Percentiles rank a stretch among this genome's conserved stretches.
These are phyloP conservation scores for Bilobella aurantiaca DNA, from an alignment of 1,140 invertebrate species.

Conservation along the genomic window DNA sequence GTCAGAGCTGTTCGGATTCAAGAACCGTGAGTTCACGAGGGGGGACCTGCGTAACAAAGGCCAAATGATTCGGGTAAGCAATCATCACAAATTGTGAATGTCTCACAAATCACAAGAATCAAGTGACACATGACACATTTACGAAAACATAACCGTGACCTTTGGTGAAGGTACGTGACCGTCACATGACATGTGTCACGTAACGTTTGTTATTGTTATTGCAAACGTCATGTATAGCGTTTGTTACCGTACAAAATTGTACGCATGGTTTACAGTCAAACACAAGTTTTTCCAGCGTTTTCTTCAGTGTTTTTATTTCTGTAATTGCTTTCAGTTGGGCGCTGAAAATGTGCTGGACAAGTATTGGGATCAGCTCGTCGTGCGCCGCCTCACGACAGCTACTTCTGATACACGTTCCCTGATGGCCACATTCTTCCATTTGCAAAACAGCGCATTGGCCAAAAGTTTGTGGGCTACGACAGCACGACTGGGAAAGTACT, in stretches of 20 bases:
- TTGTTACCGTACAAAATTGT: too few relatives aligned
- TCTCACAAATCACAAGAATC: too few relatives aligned
- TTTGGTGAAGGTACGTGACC: too few relatives aligned
- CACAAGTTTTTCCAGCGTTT: too few relatives aligned
- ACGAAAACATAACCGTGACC: too few relatives aligned
- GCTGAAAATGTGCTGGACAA: constrained; percentile 2
- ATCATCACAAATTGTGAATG: too few relatives aligned
- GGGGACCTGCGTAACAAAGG: not conserved
- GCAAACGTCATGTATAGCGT: too few relatives aligned
- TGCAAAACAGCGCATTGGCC: not conserved
- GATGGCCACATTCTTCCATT: constrained; percentile 1
- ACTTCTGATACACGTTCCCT: not conserved
- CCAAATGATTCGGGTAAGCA: too few relatives aligned
- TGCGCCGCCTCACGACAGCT: constrained; percentile 18
- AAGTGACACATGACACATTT: too few relatives aligned
- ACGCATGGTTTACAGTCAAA: too few relatives aligned
- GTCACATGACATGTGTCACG: too few relatives aligned
- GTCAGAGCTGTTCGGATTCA: constrained; percentile 28
- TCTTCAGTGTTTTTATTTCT: not conserved
- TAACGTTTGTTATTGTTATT: too few relatives aligned
- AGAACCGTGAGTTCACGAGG: not conserved
- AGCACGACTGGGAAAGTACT: not conserved
- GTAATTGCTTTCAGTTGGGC: not conserved
- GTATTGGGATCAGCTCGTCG: not conserved
- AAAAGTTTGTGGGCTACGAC: not conserved